Percentiles rank a stretch among this genome's conserved stretches.
Evolutionary conservation across 1,140 invertebrate species (phyloP).

Genomic region (Drusus annulatus): DNA sequence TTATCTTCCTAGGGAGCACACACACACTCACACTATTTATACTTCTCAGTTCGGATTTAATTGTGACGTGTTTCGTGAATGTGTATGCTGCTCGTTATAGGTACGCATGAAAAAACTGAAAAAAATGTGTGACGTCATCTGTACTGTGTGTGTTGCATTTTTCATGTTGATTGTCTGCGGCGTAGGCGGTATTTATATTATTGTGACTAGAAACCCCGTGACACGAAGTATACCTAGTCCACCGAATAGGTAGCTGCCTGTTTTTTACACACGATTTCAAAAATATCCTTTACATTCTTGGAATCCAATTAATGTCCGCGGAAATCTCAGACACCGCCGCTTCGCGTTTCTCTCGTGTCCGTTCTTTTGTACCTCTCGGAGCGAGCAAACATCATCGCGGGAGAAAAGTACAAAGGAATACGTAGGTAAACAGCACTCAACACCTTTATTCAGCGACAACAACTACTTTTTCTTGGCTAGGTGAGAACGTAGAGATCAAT

Average conservation of each 20-base stretch:
- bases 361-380: no score
- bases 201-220: constrained; percentile 4
- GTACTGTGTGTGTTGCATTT: constrained; percentile 5
- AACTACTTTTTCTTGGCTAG: no score
- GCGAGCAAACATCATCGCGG: no score
- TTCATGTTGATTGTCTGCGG: constrained; percentile 16
- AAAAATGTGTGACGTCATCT: neutral
- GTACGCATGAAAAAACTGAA: neutral
- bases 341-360: neutral
- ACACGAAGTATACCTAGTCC: neutral
- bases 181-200: neutral
- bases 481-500: no score
- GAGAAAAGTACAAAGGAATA: no score
- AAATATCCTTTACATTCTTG: constrained; percentile 1
- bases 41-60: constrained; percentile 1
- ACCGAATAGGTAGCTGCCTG: no score
- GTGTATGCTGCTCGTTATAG: neutral
- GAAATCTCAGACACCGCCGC: neutral
- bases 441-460: no score
- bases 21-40: no score
- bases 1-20: neutral
- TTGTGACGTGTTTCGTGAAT: constrained; percentile 11
- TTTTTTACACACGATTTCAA: no score
- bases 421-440: no score
- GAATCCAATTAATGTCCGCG: neutral